Conservation (phyloP, 1,140 invertebrate genomes). For the Caenorhabditis briggsae region DNA sequence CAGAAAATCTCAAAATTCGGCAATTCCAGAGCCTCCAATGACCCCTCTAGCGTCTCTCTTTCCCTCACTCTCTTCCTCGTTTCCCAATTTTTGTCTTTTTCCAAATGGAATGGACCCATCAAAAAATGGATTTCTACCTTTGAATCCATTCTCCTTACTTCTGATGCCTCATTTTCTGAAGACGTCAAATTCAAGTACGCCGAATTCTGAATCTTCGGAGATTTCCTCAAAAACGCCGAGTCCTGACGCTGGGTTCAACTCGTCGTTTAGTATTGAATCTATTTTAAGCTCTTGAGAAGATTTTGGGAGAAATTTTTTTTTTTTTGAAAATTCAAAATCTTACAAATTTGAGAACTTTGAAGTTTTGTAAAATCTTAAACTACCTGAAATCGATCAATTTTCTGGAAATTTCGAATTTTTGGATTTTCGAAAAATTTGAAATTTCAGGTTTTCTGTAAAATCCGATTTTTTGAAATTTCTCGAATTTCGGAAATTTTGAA, state of each 20-base stretch:
- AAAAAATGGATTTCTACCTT: background rate
- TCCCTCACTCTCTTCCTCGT: conserved; percentile 3
- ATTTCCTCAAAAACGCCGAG: conserved; percentile 7
- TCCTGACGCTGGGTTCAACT: conserved; percentile 46
- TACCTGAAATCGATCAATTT: no score
- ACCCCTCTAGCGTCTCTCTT: conserved; percentile 16
- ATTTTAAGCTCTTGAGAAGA: conserved; percentile 14
- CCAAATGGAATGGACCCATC: background rate
- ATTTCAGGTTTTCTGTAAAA: no score
- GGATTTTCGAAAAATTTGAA: no score
- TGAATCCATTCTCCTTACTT: conserved; percentile 25
- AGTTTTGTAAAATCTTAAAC: no score
- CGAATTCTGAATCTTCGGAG: conserved; percentile 3
- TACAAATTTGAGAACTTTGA: no score
- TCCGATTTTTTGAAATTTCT: no score
- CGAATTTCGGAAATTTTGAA: no score
- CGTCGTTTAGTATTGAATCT: conserved; percentile 26
- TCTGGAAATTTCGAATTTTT: no score
- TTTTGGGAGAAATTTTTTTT: no score
- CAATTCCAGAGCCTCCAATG: background rate
- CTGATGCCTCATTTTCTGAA: conserved; percentile 44
- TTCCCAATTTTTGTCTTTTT: conserved; percentile 36
- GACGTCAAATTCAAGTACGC: background rate
- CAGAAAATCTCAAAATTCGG: background rate
- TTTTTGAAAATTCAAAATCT: no score